phyloP scores from a whole-genome alignment of 2,797 vertebrate genomes.

The Champsocephalus gunnari region DNA sequence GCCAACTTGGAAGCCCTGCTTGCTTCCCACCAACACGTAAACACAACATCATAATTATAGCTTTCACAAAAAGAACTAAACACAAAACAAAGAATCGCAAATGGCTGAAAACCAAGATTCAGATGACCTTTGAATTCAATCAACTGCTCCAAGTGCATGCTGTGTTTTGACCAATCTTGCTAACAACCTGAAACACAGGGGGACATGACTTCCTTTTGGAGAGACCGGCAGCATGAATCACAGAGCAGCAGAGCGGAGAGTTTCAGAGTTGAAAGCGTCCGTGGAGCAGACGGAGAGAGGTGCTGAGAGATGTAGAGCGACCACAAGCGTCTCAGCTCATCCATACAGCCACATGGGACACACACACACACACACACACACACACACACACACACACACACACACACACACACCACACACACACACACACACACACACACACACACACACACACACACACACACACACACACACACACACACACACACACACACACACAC shows the following conservation, averaged over 20 bases:
- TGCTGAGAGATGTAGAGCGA: constrained; percentile 58
- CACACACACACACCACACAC: no score
- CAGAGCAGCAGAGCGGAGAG: constrained; percentile 1
- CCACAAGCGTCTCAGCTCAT: constrained; percentile 49
- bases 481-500: constrained; percentile 21
- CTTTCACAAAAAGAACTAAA: constrained; percentile 35
- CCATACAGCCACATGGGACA: constrained; percentile 46
- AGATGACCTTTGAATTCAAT: constrained; percentile 47
- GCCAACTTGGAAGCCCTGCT: constrained; percentile 21
- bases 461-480: constrained; percentile 18
- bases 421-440: no score
- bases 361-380: constrained; percentile 1
- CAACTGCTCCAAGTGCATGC: constrained; percentile 34
- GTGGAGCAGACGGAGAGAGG: constrained; percentile 41
- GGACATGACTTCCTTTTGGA: constrained; percentile 4
- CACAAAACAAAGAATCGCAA: constrained; percentile 48
- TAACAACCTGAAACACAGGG: constrained; percentile 25
- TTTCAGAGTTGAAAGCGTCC: constrained; percentile 48
- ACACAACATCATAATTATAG: constrained; percentile 51
- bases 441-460: constrained; percentile 7
- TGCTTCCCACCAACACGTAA: constrained; percentile 48
- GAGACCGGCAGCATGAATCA: constrained; percentile 41
- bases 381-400: constrained; percentile 21
- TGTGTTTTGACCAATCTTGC: constrained; percentile 3
- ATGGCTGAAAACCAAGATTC: constrained; percentile 50